Conservation (phyloP, 23 tunicate species). For the Trididemnum nubilum region DNA sequence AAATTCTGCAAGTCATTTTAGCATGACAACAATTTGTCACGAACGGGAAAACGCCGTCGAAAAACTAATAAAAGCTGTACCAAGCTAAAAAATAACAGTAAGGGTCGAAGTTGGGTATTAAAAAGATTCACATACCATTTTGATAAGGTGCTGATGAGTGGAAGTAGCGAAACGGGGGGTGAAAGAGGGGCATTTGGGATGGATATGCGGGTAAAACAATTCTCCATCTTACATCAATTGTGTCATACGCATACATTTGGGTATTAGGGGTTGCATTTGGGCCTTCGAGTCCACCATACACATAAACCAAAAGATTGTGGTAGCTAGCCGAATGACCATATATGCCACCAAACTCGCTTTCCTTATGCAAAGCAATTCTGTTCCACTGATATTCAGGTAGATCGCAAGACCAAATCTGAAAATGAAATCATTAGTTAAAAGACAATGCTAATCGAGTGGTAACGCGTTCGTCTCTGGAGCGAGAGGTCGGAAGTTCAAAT, state of each 20-base stretch:
- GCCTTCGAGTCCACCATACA: constrained; percentile 32
- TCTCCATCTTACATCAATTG: not conserved
- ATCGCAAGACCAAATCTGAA: constrained; percentile 33
- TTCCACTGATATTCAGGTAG: not conserved
- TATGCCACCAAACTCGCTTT: constrained; percentile 10
- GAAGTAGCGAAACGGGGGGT: constrained; percentile 29
- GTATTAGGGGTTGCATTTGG: not conserved
- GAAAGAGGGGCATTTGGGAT: not conserved
- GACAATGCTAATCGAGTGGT: too few species aligned
- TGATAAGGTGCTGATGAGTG: constrained; percentile 36
- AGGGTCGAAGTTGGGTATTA: too few species aligned
- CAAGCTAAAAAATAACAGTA: too few species aligned
- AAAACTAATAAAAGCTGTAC: too few species aligned
- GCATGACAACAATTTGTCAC: too few species aligned
- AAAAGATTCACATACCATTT: constrained; percentile 34
- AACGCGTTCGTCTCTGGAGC: too few species aligned
- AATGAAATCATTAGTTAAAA: too few species aligned
- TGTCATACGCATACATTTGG: constrained; percentile 1
- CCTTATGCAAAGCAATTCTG: not conserved
- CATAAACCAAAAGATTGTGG: constrained; percentile 30
- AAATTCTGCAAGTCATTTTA: too few species aligned
- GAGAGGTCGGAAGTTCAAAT: too few species aligned
- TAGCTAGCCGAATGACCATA: constrained; percentile 48
- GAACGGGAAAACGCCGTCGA: too few species aligned
- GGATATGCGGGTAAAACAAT: not conserved